Evolutionary conservation across 2,113 vertebrate species (phyloP).

Genomic region (Oreochromis spilurus): DNA sequence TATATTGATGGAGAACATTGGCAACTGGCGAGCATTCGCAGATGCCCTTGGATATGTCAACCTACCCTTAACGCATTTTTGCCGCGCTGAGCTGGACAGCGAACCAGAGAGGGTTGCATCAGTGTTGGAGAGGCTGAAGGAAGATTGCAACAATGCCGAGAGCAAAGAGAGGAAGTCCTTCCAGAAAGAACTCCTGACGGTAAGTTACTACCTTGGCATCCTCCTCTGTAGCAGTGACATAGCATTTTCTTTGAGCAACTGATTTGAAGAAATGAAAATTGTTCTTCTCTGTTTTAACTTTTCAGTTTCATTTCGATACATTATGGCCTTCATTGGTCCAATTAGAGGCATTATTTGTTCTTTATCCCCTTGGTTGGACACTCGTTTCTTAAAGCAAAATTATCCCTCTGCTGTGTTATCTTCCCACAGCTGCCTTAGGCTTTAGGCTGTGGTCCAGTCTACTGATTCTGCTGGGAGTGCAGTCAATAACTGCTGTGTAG

Average conservation of each 20-base stretch:
- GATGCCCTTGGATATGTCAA: constrained; percentile 86
- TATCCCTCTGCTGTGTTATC: neutral
- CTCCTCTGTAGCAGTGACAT: neutral
- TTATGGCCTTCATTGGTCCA: neutral
- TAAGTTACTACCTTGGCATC: constrained; percentile 65
- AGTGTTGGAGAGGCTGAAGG: constrained; percentile 91
- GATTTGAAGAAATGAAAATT: neutral
- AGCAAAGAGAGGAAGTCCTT: constrained; percentile 91
- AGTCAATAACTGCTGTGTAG: constrained; percentile 55
- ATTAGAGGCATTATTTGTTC: neutral
- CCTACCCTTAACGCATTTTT: constrained; percentile 85
- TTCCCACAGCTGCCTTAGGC: neutral
- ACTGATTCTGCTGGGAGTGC: constrained; percentile 35
- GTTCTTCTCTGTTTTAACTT: neutral
- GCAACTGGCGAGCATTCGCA: constrained; percentile 88
- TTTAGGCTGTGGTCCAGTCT: constrained; percentile 14
- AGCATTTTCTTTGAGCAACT: neutral
- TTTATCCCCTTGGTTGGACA: neutral
- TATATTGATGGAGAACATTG: constrained; percentile 92
- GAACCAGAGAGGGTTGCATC: constrained; percentile 91
- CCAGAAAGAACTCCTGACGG: constrained; percentile 93
- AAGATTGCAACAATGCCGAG: constrained; percentile 88
- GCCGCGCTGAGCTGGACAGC: constrained; percentile 85
- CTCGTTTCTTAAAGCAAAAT: neutral
- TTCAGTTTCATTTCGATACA: neutral